These are phyloP conservation scores for Lasaia peninsularis DNA, from an alignment of 1,140 invertebrate genomes.

Conservation along the genomic window DNA sequence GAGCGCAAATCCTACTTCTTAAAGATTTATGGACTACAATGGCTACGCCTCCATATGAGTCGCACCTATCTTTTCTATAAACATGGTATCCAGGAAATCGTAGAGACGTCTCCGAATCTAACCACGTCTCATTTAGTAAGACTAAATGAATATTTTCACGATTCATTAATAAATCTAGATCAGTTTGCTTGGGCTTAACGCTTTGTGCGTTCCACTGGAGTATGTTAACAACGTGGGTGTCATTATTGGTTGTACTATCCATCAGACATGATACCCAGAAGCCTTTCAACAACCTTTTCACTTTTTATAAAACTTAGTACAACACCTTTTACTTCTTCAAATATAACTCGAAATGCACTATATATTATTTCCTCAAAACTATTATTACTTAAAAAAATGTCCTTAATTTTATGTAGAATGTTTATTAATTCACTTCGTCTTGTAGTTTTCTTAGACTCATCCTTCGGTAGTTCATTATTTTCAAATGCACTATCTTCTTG, in stretches of 20 bases:
- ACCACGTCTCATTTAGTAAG: not conserved
- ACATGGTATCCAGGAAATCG: conserved; percentile 25
- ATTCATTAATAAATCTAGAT: not conserved
- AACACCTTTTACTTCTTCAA: conserved; percentile 15
- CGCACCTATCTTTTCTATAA: conserved; percentile 28
- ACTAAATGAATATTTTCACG: conserved; percentile 5
- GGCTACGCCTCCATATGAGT: conserved; percentile 34
- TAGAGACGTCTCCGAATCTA: conserved; percentile 3
- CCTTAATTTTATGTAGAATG: not conserved
- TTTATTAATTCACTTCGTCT: not conserved
- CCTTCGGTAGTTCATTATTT: not conserved
- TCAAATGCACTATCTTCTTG: not conserved
- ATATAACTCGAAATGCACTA: conserved; percentile 1
- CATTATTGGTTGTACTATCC: conserved; percentile 10
- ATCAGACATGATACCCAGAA: conserved; percentile 10
- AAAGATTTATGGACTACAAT: conserved; percentile 25
- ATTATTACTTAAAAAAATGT: not conserved
- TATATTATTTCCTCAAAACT: conserved; percentile 8
- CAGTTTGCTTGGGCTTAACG: conserved; percentile 2
- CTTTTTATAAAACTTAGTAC: conserved; percentile 10
- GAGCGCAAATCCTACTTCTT: conserved; percentile 1
- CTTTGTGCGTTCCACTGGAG: conserved; percentile 5
- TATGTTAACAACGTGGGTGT: conserved; percentile 15
- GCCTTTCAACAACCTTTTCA: conserved; percentile 5
- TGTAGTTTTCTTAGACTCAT: not conserved